These are phyloP conservation scores for Agrilus mali DNA, from an alignment of 2,888 invertebrate genomes.

Conservation along the genomic window DNA sequence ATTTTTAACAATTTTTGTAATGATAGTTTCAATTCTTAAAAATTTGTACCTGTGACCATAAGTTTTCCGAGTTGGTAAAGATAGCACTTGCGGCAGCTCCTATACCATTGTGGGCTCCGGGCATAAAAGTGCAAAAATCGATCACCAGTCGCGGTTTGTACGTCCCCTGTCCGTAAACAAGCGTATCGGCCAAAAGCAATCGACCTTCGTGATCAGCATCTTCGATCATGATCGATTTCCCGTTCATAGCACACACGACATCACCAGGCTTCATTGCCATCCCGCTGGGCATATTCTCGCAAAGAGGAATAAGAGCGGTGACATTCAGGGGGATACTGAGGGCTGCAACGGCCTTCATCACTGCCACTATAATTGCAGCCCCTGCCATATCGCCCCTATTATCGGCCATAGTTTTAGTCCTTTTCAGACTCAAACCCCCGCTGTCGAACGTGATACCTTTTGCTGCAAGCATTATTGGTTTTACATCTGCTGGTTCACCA, in stretches of 20 bases:
- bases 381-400: slow-evolving; percentile 49
- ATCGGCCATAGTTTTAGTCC: slow-evolving; percentile 28
- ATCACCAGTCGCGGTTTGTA: slow-evolving; percentile 49
- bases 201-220: slow-evolving; percentile 46
- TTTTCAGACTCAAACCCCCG: slow-evolving; percentile 31
- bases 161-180: slow-evolving; percentile 32
- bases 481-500: slow-evolving; percentile 33
- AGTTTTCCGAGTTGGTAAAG: slow-evolving; percentile 38
- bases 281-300: slow-evolving; percentile 43
- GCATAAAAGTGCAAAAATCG: slow-evolving; percentile 59
- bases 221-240: slow-evolving; percentile 48
- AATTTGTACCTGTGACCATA: slow-evolving; percentile 35
- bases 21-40: too few relatives aligned
- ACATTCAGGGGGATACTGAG: slow-evolving; percentile 43
- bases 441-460: slow-evolving; percentile 51
- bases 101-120: slow-evolving; percentile 38
- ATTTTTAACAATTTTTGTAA: too few relatives aligned
- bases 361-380: slow-evolving; percentile 44
- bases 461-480: slow-evolving; percentile 53
- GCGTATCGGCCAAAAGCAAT: slow-evolving; percentile 28
- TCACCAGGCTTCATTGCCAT: slow-evolving; percentile 44
- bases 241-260: slow-evolving; percentile 37
- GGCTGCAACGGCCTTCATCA: slow-evolving; percentile 39
- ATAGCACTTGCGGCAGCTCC: slow-evolving; percentile 42
- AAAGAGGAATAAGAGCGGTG: slow-evolving; percentile 31